Conservation (phyloP, 2,888 invertebrate species). For the Stomorhina lunata region DNA sequence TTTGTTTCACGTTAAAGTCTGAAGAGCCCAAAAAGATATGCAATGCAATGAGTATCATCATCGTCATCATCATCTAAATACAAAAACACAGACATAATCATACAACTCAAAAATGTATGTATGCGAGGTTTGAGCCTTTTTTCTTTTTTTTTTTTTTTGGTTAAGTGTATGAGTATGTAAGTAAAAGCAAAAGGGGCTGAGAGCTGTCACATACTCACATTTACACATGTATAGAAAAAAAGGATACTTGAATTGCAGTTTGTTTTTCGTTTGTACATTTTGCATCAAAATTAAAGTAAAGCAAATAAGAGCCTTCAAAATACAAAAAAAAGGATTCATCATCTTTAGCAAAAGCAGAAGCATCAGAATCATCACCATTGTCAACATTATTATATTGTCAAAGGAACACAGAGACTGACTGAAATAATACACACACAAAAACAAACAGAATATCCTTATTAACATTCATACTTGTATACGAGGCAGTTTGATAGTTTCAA, state of each 20-base stretch:
- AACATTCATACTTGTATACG: neutral
- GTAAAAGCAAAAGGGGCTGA: neutral
- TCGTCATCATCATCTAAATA: slow-evolving; percentile 26
- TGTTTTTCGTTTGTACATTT: slow-evolving; percentile 33
- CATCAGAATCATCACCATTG: slow-evolving; percentile 20
- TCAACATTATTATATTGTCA: slow-evolving; percentile 49
- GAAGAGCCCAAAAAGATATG: slow-evolving; percentile 53
- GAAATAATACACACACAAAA: neutral
- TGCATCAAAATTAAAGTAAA: slow-evolving; percentile 40
- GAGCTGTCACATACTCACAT: slow-evolving; percentile 20
- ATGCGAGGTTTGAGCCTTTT: too few relatives aligned
- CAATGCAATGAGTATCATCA: slow-evolving; percentile 45
- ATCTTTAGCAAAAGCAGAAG: neutral
- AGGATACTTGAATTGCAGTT: slow-evolving; percentile 42
- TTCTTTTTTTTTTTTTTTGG: too few relatives aligned
- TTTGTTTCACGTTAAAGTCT: slow-evolving; percentile 23
- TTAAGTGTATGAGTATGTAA: neutral
- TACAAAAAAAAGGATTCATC: slow-evolving; percentile 16
- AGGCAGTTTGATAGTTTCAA: too few relatives aligned
- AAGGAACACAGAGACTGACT: slow-evolving; percentile 40
- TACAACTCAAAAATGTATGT: neutral
- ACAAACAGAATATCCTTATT: slow-evolving; percentile 16
- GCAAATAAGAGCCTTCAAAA: neutral
- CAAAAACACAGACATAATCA: neutral
- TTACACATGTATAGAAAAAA: neutral